Evolutionary conservation across 2,797 vertebrate genomes (phyloP), one percentile per base, ranked within the genome.

Genomic region (Malurus splendens): DNA sequence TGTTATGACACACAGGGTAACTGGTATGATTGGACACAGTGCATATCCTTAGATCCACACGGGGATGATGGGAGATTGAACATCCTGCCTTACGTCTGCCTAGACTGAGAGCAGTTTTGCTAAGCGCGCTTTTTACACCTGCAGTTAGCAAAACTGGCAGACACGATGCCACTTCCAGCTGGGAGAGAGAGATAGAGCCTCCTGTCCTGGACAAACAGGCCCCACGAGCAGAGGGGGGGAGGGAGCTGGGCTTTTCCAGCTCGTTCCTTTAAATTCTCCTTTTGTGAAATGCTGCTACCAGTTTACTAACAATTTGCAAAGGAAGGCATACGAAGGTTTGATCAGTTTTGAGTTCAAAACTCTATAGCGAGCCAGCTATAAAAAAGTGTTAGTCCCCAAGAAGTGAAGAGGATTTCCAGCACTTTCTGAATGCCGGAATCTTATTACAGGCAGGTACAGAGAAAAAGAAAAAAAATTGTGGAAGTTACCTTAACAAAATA

Each of bases 11-110:
- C 98, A 96, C 98, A 98, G 96, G 98, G 98, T 94, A 98, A 97
- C 92, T 99, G 99, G 99, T 99, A 98, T 94, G 98, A 98, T 96
- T 99, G 99, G 99, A 99, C 98, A 30, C 97, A 99, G 96, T 98
- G 98, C 97, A 98, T 99, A 95, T 98, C 98, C 25, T 96, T 99
- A 91, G 98, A 99, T 92, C 98, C 97, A 9, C 98, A 98, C 1
- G 98, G 98, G 54, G 98, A 99, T 47, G 98, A 98, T 50, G 98
- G 97, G 97, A 98, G 97, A 93, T 94, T 99, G 94, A 98, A 99
- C 96, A 98, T 99, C 96, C 97, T 99, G 97, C 99, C 99, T 87
- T 99, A 99, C 32, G 98, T 99, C 96, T 98, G 98, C 96, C 97
- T 99, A 96, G 99, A 99, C 96, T 99, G 97, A 99, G 94, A 76